A percentile compares a stretch with the other conserved stretches of the same genome.
These are phyloP conservation scores for Atherinosoma microstoma DNA, from an alignment of 2,797 vertebrate genomes.

Conservation along the genomic window DNA sequence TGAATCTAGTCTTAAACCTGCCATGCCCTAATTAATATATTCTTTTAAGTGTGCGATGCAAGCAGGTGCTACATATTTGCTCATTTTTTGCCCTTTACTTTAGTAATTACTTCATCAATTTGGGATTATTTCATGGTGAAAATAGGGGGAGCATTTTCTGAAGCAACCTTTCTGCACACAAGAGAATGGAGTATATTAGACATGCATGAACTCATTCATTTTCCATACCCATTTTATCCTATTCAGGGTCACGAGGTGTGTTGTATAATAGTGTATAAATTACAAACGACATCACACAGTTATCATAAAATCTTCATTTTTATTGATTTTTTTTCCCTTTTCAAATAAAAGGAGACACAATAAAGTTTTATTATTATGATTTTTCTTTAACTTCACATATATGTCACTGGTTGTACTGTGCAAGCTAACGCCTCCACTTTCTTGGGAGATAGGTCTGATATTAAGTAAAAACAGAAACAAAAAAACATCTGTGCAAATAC, in stretches of 20 bases:
- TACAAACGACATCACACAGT: conserved; percentile 52
- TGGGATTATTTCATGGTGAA: conserved; percentile 10
- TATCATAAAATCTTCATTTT: conserved; percentile 13
- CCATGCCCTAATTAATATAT: neutral
- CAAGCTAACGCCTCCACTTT: neutral
- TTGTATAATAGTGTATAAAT: conserved; percentile 2
- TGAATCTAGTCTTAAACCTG: neutral
- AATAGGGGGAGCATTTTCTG: neutral
- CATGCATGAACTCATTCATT: neutral
- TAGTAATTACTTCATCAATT: neutral
- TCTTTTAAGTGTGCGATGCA: neutral
- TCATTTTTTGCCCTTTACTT: neutral
- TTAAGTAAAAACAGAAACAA: neutral
- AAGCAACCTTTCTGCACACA: neutral
- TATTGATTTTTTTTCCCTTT: neutral
- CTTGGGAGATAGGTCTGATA: neutral
- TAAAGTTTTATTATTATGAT: conserved; percentile 34
- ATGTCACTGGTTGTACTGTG: neutral
- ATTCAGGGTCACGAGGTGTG: neutral
- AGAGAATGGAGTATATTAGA: neutral
- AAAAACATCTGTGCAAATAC: neutral
- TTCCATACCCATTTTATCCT: neutral
- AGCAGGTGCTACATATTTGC: neutral
- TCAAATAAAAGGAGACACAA: neutral
- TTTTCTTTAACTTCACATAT: neutral